Conservation (phyloP, 2,113 vertebrate species). For the Eulemur macaco region DNA sequence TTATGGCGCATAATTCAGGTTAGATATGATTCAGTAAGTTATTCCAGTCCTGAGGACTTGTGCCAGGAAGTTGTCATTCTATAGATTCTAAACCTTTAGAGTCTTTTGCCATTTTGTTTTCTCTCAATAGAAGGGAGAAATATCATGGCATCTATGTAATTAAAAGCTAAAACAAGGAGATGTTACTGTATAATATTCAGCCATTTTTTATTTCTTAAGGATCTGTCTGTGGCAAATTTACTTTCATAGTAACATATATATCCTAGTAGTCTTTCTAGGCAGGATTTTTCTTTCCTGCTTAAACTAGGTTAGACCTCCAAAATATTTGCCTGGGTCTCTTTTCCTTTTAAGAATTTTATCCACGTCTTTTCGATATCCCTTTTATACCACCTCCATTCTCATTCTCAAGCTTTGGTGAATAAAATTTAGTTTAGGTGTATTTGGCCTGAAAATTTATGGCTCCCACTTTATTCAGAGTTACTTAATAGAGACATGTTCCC, state of each 20-base stretch:
- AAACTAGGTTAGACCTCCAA: conserved; percentile 11
- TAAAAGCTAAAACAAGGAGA: neutral
- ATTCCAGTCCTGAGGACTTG: neutral
- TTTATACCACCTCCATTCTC: neutral
- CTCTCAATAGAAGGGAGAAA: neutral
- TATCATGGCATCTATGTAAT: conserved; percentile 28
- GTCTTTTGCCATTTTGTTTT: neutral
- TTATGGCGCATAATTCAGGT: neutral
- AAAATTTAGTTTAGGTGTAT: conserved; percentile 25
- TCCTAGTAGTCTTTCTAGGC: neutral
- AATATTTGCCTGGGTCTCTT: neutral
- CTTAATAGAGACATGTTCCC: neutral
- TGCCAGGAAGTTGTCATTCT: neutral
- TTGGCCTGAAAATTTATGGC: conserved; percentile 26
- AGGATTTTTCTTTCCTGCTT: conserved; percentile 24
- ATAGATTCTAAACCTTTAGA: neutral
- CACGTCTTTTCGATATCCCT: neutral
- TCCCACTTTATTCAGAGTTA: neutral
- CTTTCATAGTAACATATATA: neutral
- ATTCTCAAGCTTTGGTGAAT: conserved; percentile 14
- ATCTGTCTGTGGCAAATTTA: neutral
- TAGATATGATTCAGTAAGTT: neutral
- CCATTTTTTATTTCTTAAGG: neutral
- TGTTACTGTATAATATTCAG: neutral
- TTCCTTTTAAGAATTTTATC: conserved; percentile 11